phyloP scores from a whole-genome alignment of 2,113 vertebrate species.

The Xenus cinereus region DNA sequence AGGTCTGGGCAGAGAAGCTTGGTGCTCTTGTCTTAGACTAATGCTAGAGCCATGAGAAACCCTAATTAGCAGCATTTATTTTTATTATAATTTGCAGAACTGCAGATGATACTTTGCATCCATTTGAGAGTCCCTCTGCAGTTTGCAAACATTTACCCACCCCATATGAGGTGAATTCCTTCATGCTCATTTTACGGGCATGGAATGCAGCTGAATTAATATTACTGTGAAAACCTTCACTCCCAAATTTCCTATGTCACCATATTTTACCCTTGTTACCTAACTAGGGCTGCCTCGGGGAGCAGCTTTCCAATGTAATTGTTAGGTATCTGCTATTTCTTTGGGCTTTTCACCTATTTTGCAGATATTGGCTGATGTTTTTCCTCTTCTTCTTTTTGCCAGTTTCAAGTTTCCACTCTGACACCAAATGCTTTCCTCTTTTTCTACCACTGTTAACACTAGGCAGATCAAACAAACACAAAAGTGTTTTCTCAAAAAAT shows the following conservation, averaged over 20 bases:
- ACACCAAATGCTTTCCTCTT: constrained; percentile 32
- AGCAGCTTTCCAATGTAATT: background rate
- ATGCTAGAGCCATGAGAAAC: background rate
- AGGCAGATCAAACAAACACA: constrained; percentile 58
- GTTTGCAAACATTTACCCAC: background rate
- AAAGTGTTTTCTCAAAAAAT: constrained; percentile 69
- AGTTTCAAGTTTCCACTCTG: background rate
- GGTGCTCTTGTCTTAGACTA: background rate
- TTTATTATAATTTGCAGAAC: background rate
- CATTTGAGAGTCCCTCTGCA: background rate
- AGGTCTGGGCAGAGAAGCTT: background rate
- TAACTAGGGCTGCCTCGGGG: background rate
- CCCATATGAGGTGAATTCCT: background rate
- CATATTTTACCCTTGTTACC: background rate
- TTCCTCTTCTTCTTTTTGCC: background rate
- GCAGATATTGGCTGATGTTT: background rate
- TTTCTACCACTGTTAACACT: constrained; percentile 28
- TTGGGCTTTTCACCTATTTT: background rate
- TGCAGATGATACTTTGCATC: background rate
- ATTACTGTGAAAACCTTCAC: background rate
- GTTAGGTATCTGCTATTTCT: background rate
- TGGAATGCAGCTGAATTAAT: background rate
- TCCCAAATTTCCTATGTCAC: background rate
- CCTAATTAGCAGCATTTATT: background rate
- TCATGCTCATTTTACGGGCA: background rate